phyloP scores from a whole-genome alignment of 2,797 vertebrate species.

The Enteromius thamalakanensis region DNA sequence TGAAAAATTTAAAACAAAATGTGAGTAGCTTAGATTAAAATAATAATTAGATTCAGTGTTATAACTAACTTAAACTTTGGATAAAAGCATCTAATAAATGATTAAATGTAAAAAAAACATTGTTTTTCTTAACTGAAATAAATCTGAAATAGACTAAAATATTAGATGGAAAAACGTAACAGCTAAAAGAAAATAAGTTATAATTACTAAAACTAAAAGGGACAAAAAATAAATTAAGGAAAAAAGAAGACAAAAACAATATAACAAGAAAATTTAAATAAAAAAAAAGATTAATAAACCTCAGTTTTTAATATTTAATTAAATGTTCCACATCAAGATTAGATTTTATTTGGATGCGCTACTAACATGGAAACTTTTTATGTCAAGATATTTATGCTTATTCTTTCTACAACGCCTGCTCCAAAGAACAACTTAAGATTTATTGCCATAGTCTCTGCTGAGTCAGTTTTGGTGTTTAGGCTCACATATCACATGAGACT shows the following conservation, averaged over 20 bases:
- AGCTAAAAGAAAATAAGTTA: not conserved
- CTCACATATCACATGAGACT: constrained; percentile 48
- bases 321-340: not conserved
- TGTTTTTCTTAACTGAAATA: not conserved
- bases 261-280: not conserved
- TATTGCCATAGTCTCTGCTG: constrained; percentile 32
- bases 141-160: not conserved
- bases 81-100: not conserved
- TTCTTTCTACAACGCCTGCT: not conserved
- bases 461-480: constrained; percentile 43
- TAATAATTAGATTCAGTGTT: not conserved
- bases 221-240: not conserved
- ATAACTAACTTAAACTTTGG: not conserved
- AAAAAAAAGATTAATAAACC: not conserved
- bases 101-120: not conserved
- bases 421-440: not conserved
- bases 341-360: not conserved
- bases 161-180: not conserved
- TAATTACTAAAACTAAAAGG: not conserved
- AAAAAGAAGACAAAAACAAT: not conserved
- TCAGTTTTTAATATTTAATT: not conserved
- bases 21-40: not conserved
- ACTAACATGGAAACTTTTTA: not conserved
- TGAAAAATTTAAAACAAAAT: not conserved
- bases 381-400: not conserved